Conservation (phyloP, 2,113 vertebrate species). For the Erpornis zantholeuca region DNA sequence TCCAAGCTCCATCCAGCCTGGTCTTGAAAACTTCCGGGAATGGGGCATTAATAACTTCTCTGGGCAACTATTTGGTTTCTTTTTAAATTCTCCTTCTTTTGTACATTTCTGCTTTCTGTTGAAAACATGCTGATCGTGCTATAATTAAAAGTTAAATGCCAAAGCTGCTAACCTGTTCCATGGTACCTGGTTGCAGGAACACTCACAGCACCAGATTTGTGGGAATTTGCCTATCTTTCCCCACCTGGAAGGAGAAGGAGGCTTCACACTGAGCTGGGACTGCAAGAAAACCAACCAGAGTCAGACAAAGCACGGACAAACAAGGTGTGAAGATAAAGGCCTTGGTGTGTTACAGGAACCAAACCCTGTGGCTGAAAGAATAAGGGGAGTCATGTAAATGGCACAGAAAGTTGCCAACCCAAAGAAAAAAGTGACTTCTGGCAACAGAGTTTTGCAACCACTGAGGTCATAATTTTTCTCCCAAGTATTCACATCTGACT, state of each 20-base stretch:
- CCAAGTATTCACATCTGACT: background rate
- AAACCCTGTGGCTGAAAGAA: background rate
- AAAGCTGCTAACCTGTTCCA: background rate
- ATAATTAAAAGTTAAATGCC: background rate
- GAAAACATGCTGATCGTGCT: background rate
- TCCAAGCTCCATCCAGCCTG: background rate
- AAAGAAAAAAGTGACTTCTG: background rate
- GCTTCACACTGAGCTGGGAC: background rate
- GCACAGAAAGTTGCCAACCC: background rate
- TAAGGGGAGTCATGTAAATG: background rate
- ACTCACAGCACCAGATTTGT: background rate
- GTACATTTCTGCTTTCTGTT: background rate
- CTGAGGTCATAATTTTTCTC: background rate
- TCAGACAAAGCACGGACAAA: fast-evolving
- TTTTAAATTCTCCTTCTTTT: background rate
- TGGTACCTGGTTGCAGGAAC: background rate
- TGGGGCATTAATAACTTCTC: background rate
- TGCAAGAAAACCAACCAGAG: background rate
- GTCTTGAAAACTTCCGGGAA: background rate
- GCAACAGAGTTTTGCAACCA: background rate
- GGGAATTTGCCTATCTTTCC: background rate
- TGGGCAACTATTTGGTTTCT: background rate
- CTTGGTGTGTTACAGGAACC: background rate
- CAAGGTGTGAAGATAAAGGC: background rate
- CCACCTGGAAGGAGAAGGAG: background rate